A percentile compares a stretch with the other conserved stretches of the same genome.
phyloP scores from a whole-genome alignment of 2,113 vertebrate genomes.

The Limnothrissa miodon region DNA sequence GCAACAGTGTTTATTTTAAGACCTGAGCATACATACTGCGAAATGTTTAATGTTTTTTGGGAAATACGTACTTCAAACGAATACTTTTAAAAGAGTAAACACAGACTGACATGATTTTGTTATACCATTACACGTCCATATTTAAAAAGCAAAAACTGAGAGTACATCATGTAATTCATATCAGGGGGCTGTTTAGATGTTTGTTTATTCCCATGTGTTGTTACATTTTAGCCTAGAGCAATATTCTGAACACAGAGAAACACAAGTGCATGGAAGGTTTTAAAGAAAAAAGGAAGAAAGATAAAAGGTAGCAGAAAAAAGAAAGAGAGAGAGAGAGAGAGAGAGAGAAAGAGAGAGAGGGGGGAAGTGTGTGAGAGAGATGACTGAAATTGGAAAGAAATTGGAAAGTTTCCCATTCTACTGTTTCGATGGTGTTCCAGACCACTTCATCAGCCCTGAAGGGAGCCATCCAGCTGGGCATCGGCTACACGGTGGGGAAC shows the following conservation, averaged over 20 bases:
- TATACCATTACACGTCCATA: too few relatives aligned
- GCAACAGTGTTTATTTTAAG: background rate
- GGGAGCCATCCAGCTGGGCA: conserved; percentile 95
- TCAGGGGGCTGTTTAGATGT: background rate
- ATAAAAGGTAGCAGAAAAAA: background rate
- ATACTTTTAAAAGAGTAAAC: background rate
- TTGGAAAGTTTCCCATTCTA: background rate
- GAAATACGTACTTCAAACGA: too few relatives aligned
- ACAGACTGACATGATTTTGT: background rate
- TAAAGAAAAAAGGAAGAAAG: background rate
- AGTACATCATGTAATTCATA: background rate
- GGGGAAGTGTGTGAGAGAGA: background rate
- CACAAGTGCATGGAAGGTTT: too few relatives aligned
- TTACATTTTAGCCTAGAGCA: too few relatives aligned
- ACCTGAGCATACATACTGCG: background rate
- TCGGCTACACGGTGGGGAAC: conserved; percentile 95
- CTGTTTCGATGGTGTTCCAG: conserved; percentile 61
- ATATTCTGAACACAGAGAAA: too few relatives aligned
- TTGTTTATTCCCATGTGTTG: background rate
- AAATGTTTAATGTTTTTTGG: background rate
- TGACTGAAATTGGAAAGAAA: background rate
- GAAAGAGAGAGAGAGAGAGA: background rate
- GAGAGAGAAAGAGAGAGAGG: background rate
- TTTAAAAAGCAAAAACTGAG: background rate
- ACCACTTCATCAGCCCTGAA: conserved; percentile 94